A percentile compares a stretch with the other conserved stretches of the same genome.
Conservation (phyloP, 2,113 vertebrate genomes). For the Aphelocoma coerulescens region DNA sequence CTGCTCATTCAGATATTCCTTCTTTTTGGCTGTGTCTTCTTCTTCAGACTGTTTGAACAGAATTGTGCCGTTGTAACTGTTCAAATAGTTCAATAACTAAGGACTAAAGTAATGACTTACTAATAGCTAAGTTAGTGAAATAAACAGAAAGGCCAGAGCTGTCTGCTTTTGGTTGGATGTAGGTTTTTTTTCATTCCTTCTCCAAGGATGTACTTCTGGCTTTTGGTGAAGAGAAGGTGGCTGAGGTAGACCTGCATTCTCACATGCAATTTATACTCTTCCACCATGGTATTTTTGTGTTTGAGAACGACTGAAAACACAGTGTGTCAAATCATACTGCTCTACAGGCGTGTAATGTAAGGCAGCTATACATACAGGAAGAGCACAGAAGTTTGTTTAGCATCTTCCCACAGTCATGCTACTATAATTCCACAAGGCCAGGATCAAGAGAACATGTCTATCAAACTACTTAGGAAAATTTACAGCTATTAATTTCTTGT, state of each 20-base stretch:
- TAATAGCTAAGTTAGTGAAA: not conserved
- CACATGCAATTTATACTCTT: not conserved
- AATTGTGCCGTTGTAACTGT: not conserved
- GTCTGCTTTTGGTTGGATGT: not conserved
- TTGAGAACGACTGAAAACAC: not conserved
- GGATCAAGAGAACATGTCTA: not conserved
- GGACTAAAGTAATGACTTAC: not conserved
- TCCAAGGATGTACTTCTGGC: not conserved
- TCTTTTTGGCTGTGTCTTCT: conserved; percentile 29
- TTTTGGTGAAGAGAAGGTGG: not conserved
- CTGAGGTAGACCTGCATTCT: not conserved
- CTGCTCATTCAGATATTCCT: not conserved
- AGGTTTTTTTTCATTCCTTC: not conserved
- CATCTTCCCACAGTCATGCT: not conserved
- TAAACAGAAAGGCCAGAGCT: not conserved
- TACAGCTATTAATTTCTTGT: not conserved
- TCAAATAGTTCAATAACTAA: not conserved
- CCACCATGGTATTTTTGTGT: not conserved
- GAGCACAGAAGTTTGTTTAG: not conserved
- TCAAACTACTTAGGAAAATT: not conserved
- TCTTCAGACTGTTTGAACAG: conserved; percentile 60
- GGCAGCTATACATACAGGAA: not conserved
- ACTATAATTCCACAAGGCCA: not conserved
- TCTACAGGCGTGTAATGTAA: not conserved
- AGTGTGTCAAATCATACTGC: not conserved